A percentile compares a stretch with the other conserved stretches of the same genome.
Conservation (phyloP, 2,888 invertebrate genomes). For the Synergus itoensis region DNA sequence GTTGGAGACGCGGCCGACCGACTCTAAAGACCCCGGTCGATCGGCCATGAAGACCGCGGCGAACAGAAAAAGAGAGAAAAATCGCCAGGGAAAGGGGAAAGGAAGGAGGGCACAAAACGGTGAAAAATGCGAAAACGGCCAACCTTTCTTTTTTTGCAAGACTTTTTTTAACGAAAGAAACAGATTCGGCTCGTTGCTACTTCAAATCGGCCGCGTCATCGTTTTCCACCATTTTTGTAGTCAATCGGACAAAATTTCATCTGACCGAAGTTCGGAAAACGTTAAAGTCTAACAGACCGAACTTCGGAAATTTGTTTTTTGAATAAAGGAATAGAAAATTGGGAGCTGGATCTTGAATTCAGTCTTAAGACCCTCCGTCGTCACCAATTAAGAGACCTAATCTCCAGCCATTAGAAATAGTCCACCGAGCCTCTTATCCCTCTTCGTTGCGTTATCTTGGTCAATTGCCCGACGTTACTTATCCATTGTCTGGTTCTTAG, state of each 20-base stretch:
- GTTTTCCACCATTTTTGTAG: not conserved
- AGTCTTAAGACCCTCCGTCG: conserved; percentile 38
- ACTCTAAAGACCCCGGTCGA: conserved; percentile 76
- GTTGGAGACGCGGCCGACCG: conserved; percentile 73
- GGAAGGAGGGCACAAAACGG: not conserved
- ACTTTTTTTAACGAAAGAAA: not conserved
- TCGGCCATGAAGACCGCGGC: conserved; percentile 73
- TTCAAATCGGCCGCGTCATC: not conserved
- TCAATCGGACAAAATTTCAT: not conserved
- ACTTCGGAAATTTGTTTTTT: not conserved
- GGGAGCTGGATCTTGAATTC: not conserved
- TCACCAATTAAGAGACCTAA: conserved; percentile 59
- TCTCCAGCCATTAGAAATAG: conserved; percentile 57
- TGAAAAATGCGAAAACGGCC: conserved; percentile 49
- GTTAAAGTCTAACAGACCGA: no score
- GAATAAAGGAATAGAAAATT: not conserved
- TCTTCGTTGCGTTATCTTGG: conserved; percentile 66
- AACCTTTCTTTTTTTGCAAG: not conserved
- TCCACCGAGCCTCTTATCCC: conserved; percentile 56
- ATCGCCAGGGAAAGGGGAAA: conserved; percentile 51
- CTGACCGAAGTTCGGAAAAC: no score
- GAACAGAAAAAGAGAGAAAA: conserved; percentile 61
- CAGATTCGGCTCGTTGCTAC: conserved; percentile 7
- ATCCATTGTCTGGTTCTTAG: conserved; percentile 70
- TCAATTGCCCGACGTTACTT: conserved; percentile 68